Evolutionary conservation across 2,797 vertebrate species (phyloP).

Genomic region (Aselliscus stoliczkanus): DNA sequence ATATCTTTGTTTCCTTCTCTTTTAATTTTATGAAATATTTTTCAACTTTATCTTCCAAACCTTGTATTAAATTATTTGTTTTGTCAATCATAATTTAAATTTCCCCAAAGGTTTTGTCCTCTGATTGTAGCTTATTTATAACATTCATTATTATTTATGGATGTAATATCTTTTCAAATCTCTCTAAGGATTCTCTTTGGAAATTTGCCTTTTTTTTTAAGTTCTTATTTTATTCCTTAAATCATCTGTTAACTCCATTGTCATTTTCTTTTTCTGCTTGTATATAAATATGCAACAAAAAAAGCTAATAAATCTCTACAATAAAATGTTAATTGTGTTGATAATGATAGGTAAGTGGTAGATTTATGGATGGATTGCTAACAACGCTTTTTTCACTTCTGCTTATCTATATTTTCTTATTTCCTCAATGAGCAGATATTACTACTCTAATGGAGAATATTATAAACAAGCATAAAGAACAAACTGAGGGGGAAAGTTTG

Average conservation of each 20-base stretch:
- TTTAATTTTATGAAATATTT: background rate
- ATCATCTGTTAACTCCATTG: background rate
- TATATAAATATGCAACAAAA: background rate
- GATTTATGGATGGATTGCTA: background rate
- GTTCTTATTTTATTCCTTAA: background rate
- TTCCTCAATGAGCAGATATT: background rate
- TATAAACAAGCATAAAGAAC: background rate
- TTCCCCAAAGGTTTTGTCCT: background rate
- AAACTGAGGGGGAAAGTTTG: background rate
- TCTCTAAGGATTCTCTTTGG: background rate
- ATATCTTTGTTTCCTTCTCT: background rate
- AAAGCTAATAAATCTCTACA: background rate
- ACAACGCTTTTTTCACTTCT: background rate
- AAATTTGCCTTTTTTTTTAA: background rate
- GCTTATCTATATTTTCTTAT: background rate
- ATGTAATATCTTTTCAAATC: background rate
- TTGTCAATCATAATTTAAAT: background rate
- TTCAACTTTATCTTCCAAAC: background rate
- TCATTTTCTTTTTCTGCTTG: background rate
- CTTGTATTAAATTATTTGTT: background rate
- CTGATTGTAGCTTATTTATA: background rate
- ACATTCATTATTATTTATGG: constrained; percentile 4
- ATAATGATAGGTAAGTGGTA: background rate
- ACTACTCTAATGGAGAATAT: background rate
- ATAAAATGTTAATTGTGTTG: background rate